Evolutionary conservation across 2,113 vertebrate species (phyloP).

Genomic region (Phylloscopus trochiloides): DNA sequence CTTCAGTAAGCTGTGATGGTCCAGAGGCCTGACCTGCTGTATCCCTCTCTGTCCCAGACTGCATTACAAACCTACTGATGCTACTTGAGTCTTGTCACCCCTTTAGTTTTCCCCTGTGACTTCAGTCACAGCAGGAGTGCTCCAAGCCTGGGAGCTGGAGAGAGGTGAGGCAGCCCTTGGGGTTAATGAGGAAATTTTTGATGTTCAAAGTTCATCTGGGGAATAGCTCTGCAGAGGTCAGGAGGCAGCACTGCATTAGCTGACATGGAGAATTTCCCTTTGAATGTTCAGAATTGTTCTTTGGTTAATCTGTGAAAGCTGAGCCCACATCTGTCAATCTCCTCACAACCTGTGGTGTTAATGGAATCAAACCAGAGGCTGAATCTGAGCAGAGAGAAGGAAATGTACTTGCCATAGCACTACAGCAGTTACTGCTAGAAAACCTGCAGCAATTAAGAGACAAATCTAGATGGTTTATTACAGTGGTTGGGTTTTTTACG

Average conservation of each 20-base stretch:
- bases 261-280: neutral
- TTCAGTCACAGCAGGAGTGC: neutral
- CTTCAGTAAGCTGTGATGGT: neutral
- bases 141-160: neutral
- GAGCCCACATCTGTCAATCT: neutral
- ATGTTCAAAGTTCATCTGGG: neutral
- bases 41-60: neutral
- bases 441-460: neutral
- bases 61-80: neutral
- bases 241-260: neutral
- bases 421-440: neutral
- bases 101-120: neutral
- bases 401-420: neutral
- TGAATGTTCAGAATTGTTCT: neutral
- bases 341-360: neutral
- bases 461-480: neutral
- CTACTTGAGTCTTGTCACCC: rapidly evolving
- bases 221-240: neutral
- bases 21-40: neutral
- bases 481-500: neutral
- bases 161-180: neutral
- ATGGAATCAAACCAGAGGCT: neutral
- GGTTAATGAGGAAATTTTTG: neutral
- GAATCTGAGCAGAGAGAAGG: neutral
- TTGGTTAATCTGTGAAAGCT: neutral